Evolutionary conservation across 2,888 invertebrate species (phyloP), one percentile per base, ranked within the genome.

Genomic region (Teleogryllus oceanicus): DNA sequence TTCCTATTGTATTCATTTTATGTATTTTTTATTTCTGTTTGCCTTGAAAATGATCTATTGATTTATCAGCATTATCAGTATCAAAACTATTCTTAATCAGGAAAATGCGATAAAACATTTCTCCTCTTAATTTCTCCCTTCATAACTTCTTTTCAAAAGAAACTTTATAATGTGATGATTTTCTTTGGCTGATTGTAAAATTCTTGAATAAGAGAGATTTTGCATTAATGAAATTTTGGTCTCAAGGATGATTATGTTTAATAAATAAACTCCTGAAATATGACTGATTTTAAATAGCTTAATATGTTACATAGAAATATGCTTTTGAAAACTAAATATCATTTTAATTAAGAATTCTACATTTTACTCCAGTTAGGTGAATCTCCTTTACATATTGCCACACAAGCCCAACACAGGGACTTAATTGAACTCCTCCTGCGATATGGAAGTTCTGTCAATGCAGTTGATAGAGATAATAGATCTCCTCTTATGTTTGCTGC

Each of bases 401-500:
- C 85, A 18, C 83, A 83, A 74, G 83, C 83, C 20, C 85, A 85
- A 78, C 84, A 85, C 78, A 82, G 83, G 76, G 85, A 85, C 75
- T 81, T 85, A 49, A 85, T 85, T 10, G 85, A 85, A 78, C 82
- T 85, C 24, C 81, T 86, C 37, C 81, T 86, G 20, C 82, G 84
- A 20, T 84, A 84, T 80, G 84, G 84, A 3, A 84, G 85, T 49
- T 84, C 84, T 24, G 84, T 85, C 12, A 85, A 85, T 80, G 84
- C 85, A 11, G 81, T 84, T 2, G 85, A 85, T 80, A 80, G 84
- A 50, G 84, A 85, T 76, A 83, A 84, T 76, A 82, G 85, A 77
- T 85, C 86, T 10, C 85, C 86, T 2, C 82, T 86, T 2, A 85
- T 85, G 85, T 81, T 85, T 12, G 85, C 85, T 49, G 85, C 85